Percentiles rank a stretch among this genome's conserved stretches.
These are phyloP conservation scores for Neomorphus geoffroyi DNA, from an alignment of 2,797 vertebrate genomes.

Conservation along the genomic window DNA sequence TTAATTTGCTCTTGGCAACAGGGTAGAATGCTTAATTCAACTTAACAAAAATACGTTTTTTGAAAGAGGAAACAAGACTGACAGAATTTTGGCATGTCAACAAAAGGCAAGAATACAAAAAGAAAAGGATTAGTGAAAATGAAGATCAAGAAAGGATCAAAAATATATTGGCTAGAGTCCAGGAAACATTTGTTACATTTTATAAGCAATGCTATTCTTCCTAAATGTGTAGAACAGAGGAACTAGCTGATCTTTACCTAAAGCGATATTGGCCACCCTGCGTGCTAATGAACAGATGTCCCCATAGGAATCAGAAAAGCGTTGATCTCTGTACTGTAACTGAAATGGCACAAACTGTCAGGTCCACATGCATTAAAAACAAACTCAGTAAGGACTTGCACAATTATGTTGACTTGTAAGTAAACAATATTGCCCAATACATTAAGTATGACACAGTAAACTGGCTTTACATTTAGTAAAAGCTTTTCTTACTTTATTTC, in stretches of 20 bases:
- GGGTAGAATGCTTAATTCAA: slow-evolving; percentile 75
- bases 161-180: slow-evolving; percentile 75
- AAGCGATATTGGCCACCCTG: slow-evolving; percentile 68
- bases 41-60: slow-evolving; percentile 73
- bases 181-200: slow-evolving; percentile 80
- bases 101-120: slow-evolving; percentile 80
- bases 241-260: slow-evolving; percentile 75
- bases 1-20: slow-evolving; percentile 76
- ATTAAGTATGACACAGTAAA: neutral
- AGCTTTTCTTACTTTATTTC: neutral
- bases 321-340: neutral
- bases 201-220: slow-evolving; percentile 77
- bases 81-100: slow-evolving; percentile 81
- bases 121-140: slow-evolving; percentile 81
- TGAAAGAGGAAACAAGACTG: slow-evolving; percentile 78
- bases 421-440: neutral
- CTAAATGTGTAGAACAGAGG: slow-evolving; percentile 70
- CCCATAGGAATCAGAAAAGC: slow-evolving; percentile 27
- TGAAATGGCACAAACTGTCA: slow-evolving; percentile 36
- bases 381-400: neutral
- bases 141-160: slow-evolving; percentile 81
- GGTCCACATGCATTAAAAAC: neutral
- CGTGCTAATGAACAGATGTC: slow-evolving; percentile 50
- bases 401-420: neutral
- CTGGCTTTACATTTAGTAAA: neutral